Evolutionary conservation across 2,797 vertebrate species (phyloP).

Genomic region (Avahi laniger): DNA sequence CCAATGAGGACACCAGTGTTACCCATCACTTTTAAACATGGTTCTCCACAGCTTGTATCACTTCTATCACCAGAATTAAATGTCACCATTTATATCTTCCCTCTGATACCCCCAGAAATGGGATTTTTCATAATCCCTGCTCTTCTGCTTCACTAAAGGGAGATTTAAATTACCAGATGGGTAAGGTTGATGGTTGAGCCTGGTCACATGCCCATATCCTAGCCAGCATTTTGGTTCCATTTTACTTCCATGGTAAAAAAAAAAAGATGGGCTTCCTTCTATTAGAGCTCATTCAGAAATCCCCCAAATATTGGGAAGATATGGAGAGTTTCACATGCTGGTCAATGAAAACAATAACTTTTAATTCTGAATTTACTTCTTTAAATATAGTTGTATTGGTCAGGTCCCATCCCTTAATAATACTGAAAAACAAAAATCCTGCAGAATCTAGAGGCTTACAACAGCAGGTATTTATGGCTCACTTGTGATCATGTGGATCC

Average conservation of each 20-base stretch:
- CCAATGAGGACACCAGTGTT: neutral
- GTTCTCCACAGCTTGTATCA: neutral
- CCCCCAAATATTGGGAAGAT: neutral
- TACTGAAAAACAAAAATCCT: neutral
- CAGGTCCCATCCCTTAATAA: no score
- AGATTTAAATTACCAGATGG: neutral
- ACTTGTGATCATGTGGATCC: neutral
- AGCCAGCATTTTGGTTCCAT: neutral
- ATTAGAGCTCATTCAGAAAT: neutral
- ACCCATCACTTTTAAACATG: neutral
- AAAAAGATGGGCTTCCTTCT: neutral
- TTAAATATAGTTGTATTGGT: neutral
- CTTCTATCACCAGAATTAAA: neutral
- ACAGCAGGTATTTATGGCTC: neutral
- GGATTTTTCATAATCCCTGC: neutral
- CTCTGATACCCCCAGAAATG: neutral
- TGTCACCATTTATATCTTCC: no score
- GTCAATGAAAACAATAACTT: neutral
- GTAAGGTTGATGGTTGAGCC: neutral
- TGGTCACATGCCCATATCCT: no score
- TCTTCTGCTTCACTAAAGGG: neutral
- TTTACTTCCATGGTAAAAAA: neutral
- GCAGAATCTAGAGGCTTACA: neutral
- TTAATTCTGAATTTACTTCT: neutral
- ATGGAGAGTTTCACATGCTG: neutral